Evolutionary conservation across 2,888 invertebrate genomes (phyloP), one percentile per base, ranked within the genome.

Genomic region (Parnassius glacialis): DNA sequence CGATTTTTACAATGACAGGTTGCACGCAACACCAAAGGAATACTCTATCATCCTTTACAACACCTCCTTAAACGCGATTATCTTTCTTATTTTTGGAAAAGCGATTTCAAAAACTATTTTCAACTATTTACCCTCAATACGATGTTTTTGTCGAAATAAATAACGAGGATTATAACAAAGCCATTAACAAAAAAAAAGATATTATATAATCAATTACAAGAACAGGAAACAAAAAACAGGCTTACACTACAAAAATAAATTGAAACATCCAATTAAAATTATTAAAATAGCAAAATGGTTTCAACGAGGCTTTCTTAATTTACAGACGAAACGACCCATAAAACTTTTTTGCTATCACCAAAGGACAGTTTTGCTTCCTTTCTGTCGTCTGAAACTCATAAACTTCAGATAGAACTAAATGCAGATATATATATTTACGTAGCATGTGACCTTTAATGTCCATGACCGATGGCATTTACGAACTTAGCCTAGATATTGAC

Each of bases 401-500:
- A 61, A 61, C 34, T 51, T 43, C 20, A 41, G 41, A 53, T 50
- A 48, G 47, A 47, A 42, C 12, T 9, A 25, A 48, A 52, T 44
- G 42, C 53, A 57, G 50, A 57, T 53, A 50, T 53, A 50, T 53
- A 53, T 43, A 50, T 62, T 50, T 25, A 57, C 47, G 57, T 57
- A 53, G 16, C 62, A 43, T 13, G 34, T 54, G 62, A 57, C 62
- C 57, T 62, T 62, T 57, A 43, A 53, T 53, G 62, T 54, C 53
- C 62, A 57, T 62, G 62, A 62, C 62, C 62, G 62, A 50, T 62
- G 62, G 43, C 62, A 62, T 62, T 62, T 62, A 57, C 62, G 62
- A 62, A 57, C 53, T 62, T 50, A 57, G 52, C 57, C 53, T 58
- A 48, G 48, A 57, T 57, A 57, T 62, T 62, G 57, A 62, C 57